Percentiles rank a stretch among this genome's conserved stretches.
These are phyloP conservation scores for Pteropus alecto DNA, from an alignment of 2,113 vertebrate species.

Conservation along the genomic window DNA sequence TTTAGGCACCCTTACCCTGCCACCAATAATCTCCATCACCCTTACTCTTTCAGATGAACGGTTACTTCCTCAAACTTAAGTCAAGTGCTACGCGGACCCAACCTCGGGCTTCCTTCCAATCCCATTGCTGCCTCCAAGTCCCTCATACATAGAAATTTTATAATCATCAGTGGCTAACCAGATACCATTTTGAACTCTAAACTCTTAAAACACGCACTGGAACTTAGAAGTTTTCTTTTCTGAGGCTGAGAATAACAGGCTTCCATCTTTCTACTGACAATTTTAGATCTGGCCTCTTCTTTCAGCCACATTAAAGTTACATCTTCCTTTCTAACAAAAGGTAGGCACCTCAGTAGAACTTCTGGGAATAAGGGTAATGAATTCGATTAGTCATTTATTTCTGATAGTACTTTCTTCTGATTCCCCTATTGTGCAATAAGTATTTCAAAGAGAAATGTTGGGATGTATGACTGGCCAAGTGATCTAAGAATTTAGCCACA, in stretches of 20 bases:
- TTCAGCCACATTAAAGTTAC: constrained; percentile 7
- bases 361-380: not conserved
- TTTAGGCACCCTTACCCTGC: not conserved
- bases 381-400: not conserved
- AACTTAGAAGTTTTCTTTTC: not conserved
- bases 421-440: not conserved
- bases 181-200: constrained; percentile 3
- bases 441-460: not conserved
- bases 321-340: not conserved
- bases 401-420: not conserved
- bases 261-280: not conserved
- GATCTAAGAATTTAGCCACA: not conserved
- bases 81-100: not conserved
- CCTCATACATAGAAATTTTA: not conserved
- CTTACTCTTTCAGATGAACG: not conserved
- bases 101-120: not conserved
- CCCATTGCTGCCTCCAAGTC: not conserved
- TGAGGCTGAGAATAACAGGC: not conserved
- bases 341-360: not conserved
- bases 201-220: not conserved
- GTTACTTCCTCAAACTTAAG: not conserved
- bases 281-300: not conserved
- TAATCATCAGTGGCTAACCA: not conserved
- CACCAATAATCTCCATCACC: not conserved
- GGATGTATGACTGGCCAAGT: not conserved